phyloP scores from a whole-genome alignment of 2,113 vertebrate genomes.

The Nothobranchius kuhntae region DNA sequence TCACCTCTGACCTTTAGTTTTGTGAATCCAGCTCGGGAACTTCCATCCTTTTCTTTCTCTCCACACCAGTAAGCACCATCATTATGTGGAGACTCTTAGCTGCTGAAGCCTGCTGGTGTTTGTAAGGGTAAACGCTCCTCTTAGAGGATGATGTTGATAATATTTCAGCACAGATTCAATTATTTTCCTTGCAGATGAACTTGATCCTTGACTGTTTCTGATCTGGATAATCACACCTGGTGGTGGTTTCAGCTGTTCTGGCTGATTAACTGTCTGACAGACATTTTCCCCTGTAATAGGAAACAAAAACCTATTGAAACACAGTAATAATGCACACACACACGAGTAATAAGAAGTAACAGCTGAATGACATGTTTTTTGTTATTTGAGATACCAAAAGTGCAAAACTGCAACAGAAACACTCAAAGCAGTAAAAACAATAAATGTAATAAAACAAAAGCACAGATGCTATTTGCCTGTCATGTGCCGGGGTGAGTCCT shows the following conservation, averaged over 20 bases:
- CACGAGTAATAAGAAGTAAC: too few species aligned
- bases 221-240: conserved; percentile 1
- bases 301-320: not conserved
- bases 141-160: not conserved
- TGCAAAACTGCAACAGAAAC: too few species aligned
- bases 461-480: too few species aligned
- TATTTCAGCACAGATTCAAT: not conserved
- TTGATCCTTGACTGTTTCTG: fast-evolving
- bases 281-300: not conserved
- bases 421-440: too few species aligned
- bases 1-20: not conserved
- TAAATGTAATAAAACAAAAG: too few species aligned
- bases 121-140: not conserved
- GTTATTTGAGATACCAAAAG: too few species aligned
- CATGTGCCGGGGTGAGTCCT: too few species aligned
- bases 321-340: too few species aligned
- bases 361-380: too few species aligned
- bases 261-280: not conserved
- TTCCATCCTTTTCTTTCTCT: fast-evolving
- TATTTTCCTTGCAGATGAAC: conserved; percentile 17
- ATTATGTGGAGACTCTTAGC: not conserved
- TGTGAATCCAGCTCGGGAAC: fast-evolving
- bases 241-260: fast-evolving
- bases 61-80: conserved; percentile 33
- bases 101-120: not conserved